These are phyloP conservation scores for Ennomos fuscantarius DNA, from an alignment of 2,888 invertebrate genomes.

Conservation along the genomic window DNA sequence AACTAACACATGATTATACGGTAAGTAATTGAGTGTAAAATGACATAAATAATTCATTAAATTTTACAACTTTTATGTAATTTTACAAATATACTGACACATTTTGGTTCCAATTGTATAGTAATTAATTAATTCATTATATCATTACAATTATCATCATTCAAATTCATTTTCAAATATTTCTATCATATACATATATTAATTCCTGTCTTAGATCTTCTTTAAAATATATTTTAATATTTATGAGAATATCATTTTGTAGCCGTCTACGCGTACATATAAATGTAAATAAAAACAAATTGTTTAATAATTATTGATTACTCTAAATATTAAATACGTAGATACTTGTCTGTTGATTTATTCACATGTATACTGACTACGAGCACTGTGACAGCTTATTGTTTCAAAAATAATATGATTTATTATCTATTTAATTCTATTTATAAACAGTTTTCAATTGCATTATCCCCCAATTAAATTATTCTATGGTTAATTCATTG, in stretches of 20 bases:
- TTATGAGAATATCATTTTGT: slow-evolving; percentile 25
- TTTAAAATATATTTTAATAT: slow-evolving; percentile 25
- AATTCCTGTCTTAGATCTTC: slow-evolving; percentile 5
- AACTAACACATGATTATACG: too few species aligned
- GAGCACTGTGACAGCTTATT: too few species aligned
- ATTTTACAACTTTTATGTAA: neutral
- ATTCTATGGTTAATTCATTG: too few species aligned
- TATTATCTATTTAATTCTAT: too few species aligned
- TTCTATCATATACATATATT: too few species aligned
- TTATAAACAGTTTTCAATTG: too few species aligned
- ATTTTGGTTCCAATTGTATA: slow-evolving; percentile 13
- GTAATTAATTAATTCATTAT: slow-evolving; percentile 34
- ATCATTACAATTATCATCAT: slow-evolving; percentile 5
- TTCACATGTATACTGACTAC: too few species aligned
- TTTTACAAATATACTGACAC: slow-evolving; percentile 2
- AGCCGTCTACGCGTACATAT: slow-evolving; percentile 24
- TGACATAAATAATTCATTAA: neutral
- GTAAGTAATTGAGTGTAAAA: neutral
- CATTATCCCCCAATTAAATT: too few species aligned
- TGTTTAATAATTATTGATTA: slow-evolving; percentile 28
- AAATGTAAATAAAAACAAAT: slow-evolving; percentile 9
- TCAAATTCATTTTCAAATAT: too few species aligned
- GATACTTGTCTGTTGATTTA: too few species aligned
- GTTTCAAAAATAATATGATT: too few species aligned
- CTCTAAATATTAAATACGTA: neutral